A percentile compares a stretch with the other conserved stretches of the same genome.
phyloP scores from a whole-genome alignment of 2,113 vertebrate genomes.

The Anolis carolinensis region DNA sequence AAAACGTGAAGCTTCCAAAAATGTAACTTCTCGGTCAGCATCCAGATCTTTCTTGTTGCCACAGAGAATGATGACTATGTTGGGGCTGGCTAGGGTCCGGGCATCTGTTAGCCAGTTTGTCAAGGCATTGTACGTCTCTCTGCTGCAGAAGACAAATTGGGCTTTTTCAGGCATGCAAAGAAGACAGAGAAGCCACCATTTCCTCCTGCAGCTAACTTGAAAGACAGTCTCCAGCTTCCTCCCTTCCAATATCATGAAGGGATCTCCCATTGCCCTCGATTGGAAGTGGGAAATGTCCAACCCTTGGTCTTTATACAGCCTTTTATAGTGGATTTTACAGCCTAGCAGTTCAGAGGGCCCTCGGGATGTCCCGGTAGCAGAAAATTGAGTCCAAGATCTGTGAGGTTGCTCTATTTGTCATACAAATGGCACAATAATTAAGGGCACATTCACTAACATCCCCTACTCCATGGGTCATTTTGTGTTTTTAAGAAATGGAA shows the following conservation, averaged over 20 bases:
- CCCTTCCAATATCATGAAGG: too few species aligned
- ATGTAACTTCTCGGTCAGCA: slow-evolving; percentile 90
- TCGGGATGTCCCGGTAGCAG: too few species aligned
- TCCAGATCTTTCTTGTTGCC: slow-evolving; percentile 95
- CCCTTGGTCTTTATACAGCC: too few species aligned
- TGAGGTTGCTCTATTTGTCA: too few species aligned
- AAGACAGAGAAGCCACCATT: not conserved
- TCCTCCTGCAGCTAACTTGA: not conserved
- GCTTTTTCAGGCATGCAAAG: not conserved
- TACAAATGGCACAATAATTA: too few species aligned
- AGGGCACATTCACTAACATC: too few species aligned
- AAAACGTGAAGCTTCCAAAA: slow-evolving; percentile 91
- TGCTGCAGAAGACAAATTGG: slow-evolving; percentile 65
- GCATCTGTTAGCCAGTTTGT: slow-evolving; percentile 93
- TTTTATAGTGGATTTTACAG: too few species aligned
- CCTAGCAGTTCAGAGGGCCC: too few species aligned
- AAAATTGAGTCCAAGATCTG: too few species aligned
- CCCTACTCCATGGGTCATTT: too few species aligned
- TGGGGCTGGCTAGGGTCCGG: slow-evolving; percentile 90
- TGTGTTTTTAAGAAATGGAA: not conserved
- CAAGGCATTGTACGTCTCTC: slow-evolving; percentile 90
- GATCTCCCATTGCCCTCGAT: not conserved
- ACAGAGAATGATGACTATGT: slow-evolving; percentile 91
- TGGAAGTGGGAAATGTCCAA: too few species aligned
- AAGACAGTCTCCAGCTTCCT: too few species aligned